Base-by-base conservation (phyloP, 2,797 vertebrate genomes). In the Coregonus ussuriensis region DNA sequence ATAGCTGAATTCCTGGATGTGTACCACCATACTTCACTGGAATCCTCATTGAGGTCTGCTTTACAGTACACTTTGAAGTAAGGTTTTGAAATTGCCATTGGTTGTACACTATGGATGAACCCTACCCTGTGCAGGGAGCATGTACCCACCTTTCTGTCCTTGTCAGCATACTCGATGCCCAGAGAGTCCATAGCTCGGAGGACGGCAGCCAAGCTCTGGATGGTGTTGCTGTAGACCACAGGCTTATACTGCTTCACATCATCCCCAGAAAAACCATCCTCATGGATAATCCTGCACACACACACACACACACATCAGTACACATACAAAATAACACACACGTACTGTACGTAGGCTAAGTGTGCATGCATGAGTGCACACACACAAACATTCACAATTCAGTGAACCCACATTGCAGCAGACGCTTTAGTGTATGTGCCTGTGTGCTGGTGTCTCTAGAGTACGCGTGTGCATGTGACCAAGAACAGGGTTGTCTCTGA, bases 191-290 rank as follows among this genome's bases (percentile, higher is more conserved):
- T 98, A 90, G 98, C 98, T 90, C 96, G 93, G 76, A 99, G 96
- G 89, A 99, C 97, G 78, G 97, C 95, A 1, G 97, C 97, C 91
- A 99, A 96, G 86, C 97, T 99, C 92, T 99, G 97, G 88, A 99
- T 97, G 76, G 98, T 99, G 94, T 99, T 99, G 94, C 98, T 99
- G 93, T 98, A 99, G 90, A 99, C 97, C 84, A 99, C 97, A 53
- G 97, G 96, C 95, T 96, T 98, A 84, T 99, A 99, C 21, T 98
- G 97, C 89, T 97, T 97, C 91, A 98, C 96, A 84, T 99, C 98
- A 76, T 99, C 98, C 88, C 98, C 98, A 25, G 96, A 98, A 91
- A 99, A 99, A 77, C 98, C 98, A 88, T 99, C 97, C 89, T 99
- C 98, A 77, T 98, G 98, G 91, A 99, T 99, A 93, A 99, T 99